Evolutionary conservation across 64 coral and sea anemone genomes (phyloP).

Genomic region (Pocillopora verrucosa): DNA sequence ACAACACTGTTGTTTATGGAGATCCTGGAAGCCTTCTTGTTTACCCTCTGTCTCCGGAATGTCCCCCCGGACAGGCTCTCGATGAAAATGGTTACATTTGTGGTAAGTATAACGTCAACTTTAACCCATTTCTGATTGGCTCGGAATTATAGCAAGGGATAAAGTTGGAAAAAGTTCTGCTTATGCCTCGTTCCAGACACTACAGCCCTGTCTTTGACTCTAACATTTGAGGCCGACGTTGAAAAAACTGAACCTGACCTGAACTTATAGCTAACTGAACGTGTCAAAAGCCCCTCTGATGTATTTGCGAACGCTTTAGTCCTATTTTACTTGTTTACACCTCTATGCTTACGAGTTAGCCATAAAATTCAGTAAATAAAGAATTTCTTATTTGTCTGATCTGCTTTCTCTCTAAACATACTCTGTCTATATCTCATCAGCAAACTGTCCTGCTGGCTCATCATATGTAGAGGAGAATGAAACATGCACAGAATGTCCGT

Average conservation of each 20-base stretch:
- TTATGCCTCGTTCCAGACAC: too few relatives aligned
- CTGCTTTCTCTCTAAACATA: background rate
- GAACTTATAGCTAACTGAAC: too few relatives aligned
- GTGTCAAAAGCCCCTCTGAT: too few relatives aligned
- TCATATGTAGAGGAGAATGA: background rate
- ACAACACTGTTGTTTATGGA: background rate
- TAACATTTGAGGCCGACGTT: too few relatives aligned
- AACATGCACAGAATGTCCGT: background rate
- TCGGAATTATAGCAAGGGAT: too few relatives aligned
- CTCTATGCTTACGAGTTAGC: background rate
- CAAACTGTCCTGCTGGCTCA: slow-evolving; percentile 14
- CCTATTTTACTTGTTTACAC: too few relatives aligned
- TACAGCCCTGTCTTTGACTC: too few relatives aligned
- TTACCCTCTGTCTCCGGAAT: slow-evolving; percentile 11
- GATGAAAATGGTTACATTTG: slow-evolving; percentile 46
- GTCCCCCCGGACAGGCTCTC: slow-evolving; percentile 22
- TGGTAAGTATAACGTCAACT: slow-evolving; percentile 11
- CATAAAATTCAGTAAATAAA: background rate
- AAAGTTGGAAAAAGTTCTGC: too few relatives aligned
- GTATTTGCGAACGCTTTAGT: background rate
- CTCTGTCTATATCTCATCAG: background rate
- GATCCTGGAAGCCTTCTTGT: slow-evolving; percentile 5
- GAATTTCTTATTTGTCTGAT: background rate
- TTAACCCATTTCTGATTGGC: too few relatives aligned
- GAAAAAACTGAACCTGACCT: too few relatives aligned